phyloP scores from a whole-genome alignment of 2,797 vertebrate species.

The Telmatherina bonti region DNA sequence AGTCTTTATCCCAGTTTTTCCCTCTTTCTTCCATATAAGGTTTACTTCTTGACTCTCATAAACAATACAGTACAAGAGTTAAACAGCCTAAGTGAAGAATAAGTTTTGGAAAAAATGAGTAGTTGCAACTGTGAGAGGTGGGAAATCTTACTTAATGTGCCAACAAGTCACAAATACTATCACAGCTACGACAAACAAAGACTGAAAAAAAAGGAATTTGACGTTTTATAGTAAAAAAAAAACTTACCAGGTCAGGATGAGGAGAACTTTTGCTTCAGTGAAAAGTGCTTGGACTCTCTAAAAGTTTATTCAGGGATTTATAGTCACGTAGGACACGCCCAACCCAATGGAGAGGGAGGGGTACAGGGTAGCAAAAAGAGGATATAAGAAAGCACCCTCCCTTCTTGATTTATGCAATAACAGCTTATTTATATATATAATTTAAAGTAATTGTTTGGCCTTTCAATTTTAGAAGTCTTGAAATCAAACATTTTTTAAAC shows the following conservation, averaged over 20 bases:
- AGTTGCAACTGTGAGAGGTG: not conserved
- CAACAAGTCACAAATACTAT: not conserved
- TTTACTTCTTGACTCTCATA: not conserved
- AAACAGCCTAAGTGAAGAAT: not conserved
- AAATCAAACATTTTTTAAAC: not conserved
- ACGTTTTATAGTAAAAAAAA: not conserved
- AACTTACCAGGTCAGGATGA: slow-evolving; percentile 55
- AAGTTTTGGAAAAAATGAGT: not conserved
- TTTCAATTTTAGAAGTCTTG: not conserved
- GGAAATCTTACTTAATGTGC: slow-evolving; percentile 1
- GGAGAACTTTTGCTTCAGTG: not conserved
- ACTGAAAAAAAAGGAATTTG: not conserved
- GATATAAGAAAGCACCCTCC: slow-evolving; percentile 6
- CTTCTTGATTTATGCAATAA: not conserved
- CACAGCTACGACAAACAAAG: not conserved
- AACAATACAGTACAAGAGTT: not conserved
- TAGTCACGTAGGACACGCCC: slow-evolving; percentile 68
- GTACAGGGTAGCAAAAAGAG: not conserved
- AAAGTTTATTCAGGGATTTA: slow-evolving; percentile 56
- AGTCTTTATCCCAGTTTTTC: slow-evolving; percentile 28
- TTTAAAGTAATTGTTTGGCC: too few species aligned
- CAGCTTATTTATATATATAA: too few species aligned
- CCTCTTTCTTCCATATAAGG: not conserved
- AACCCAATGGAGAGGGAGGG: slow-evolving; percentile 24
- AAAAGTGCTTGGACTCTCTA: slow-evolving; percentile 2